Conservation (phyloP, 2,113 vertebrate species). For the Copsychus sechellarum region DNA sequence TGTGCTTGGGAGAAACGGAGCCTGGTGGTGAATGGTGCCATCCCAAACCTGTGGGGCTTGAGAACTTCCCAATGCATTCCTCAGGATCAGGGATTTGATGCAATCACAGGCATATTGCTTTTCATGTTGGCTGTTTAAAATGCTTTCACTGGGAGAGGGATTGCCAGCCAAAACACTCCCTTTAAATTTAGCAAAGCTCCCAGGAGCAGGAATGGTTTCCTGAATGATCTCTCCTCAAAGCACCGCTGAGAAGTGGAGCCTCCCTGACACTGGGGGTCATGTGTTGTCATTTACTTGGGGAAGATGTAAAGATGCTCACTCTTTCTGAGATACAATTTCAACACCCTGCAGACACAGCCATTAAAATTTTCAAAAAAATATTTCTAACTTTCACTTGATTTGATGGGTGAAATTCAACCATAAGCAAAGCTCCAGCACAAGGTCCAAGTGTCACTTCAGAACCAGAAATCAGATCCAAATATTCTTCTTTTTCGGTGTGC, state of each 20-base stretch:
- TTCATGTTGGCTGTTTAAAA: background rate
- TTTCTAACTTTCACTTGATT: background rate
- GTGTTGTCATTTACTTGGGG: background rate
- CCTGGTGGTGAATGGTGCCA: background rate
- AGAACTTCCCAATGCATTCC: background rate
- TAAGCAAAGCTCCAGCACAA: slow-evolving; percentile 47
- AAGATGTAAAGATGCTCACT: background rate
- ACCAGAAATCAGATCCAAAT: background rate
- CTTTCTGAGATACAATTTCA: background rate
- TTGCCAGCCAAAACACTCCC: background rate
- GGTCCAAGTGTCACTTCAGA: background rate
- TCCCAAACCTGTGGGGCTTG: accelerated
- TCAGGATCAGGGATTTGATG: background rate
- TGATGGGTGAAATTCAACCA: background rate
- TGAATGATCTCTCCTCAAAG: background rate
- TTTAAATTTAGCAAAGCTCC: background rate
- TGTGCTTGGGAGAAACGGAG: background rate
- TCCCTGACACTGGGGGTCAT: background rate
- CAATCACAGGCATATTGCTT: background rate
- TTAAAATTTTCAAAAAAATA: background rate
- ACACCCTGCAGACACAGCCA: background rate
- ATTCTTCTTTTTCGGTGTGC: background rate
- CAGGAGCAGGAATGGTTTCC: background rate
- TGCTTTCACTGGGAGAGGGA: background rate
- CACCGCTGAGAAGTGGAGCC: background rate